Conservation (phyloP, 2,888 invertebrate species). For the Cynaeus angustus region DNA sequence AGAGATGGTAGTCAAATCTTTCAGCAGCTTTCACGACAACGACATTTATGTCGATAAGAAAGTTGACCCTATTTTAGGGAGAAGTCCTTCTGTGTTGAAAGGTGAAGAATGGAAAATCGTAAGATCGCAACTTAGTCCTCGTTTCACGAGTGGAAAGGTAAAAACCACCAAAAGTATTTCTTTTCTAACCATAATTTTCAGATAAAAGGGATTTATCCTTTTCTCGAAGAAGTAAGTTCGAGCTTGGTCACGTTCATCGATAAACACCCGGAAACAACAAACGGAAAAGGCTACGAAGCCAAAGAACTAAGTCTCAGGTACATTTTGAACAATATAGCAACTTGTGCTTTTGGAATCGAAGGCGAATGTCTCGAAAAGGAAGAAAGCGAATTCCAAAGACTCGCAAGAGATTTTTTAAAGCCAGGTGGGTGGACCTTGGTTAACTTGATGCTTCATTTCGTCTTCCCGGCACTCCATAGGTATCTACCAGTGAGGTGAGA, state of each 20-base stretch:
- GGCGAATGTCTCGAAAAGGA: conserved; percentile 67
- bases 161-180: no score
- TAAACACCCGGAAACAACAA: conserved; percentile 61
- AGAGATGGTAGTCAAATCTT: conserved; percentile 65
- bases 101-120: conserved; percentile 73
- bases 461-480: neutral
- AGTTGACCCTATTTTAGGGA: conserved; percentile 71
- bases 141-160: conserved; percentile 71
- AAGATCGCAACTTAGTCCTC: conserved; percentile 72
- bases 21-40: conserved; percentile 67
- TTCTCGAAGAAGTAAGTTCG: conserved; percentile 71
- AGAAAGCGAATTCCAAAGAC: conserved; percentile 57
- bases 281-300: conserved; percentile 62
- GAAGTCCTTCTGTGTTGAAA: conserved; percentile 72
- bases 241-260: conserved; percentile 69
- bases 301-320: conserved; percentile 65
- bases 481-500: conserved; percentile 8
- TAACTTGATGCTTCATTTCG: conserved; percentile 52
- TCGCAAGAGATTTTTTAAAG: conserved; percentile 55
- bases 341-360: conserved; percentile 70
- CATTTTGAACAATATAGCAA: conserved; percentile 69
- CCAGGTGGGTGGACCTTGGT: conserved; percentile 43
- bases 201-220: conserved; percentile 67
- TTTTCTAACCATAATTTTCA: neutral
- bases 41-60: conserved; percentile 67